Base-by-base conservation (phyloP, 2,888 invertebrate genomes). In the Clitarchus hookeri region DNA sequence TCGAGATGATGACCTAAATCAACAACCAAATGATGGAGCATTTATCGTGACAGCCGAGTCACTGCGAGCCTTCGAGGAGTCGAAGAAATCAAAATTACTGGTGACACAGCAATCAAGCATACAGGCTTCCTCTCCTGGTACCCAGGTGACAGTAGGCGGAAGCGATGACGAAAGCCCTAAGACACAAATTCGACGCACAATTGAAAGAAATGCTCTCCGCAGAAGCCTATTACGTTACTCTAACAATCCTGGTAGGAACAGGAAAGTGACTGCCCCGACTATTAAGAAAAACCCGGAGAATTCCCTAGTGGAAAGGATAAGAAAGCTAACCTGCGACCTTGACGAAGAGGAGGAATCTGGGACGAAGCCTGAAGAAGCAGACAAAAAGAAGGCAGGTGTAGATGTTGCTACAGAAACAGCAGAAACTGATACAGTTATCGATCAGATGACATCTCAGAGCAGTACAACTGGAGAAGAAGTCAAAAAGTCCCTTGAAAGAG, bases 251-350 rank as follows among this genome's bases (percentile, higher is more conserved):
- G 36, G 82, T 16, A 82, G 36, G 27, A 82, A 82, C 82, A 27
- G 36, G 36, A 82, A 82, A 82, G 36, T 44, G 16, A 44, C 36
- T 82, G 9, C n/a, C 6, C 65, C 82, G 12, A 23, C 79, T 79
- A 26, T 82, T 36, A 82, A 44, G 82, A 82, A 83, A 77, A 86
- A 87, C 23, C 89, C 88, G 12, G 96, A 96, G 88, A 95, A 96
- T 85, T 96, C 97, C 0, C 92, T 98, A 78, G 96, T 97, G 86
- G 98, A 98, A 90, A 94, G 97, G 88, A 97, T 98, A 88, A 95
- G 96, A 84, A 95, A 96, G 90, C 92, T 98, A 84, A 98, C 97
- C 0, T 97, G 97, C 90, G 96, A 97, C 90, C 95, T 96, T 78
- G 97, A 97, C 87, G 96, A 96, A 80, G 92, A 92, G 83, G 90